Evolutionary conservation across 2,113 vertebrate genomes (phyloP).

Genomic region (Sardina pilchardus): DNA sequence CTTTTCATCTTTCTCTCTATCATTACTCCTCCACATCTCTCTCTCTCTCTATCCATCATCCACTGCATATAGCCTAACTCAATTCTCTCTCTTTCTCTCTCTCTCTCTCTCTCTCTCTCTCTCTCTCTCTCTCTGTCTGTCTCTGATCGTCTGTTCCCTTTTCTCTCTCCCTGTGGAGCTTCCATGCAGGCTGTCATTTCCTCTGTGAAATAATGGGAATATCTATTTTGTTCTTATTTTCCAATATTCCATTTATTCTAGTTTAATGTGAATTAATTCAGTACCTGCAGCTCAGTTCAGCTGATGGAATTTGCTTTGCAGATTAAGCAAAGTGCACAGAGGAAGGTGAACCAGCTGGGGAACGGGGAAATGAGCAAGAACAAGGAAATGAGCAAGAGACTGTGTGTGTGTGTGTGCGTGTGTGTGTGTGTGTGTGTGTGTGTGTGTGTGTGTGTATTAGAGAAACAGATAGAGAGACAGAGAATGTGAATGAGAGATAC

Average conservation of each 20-base stretch:
- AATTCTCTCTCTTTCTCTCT: too few relatives aligned
- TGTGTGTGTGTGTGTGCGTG: conserved; percentile 12
- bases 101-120: too few relatives aligned
- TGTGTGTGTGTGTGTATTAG: not conserved
- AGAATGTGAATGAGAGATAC: too few relatives aligned
- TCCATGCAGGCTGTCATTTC: not conserved
- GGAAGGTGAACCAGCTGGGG: not conserved
- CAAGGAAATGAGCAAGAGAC: too few relatives aligned
- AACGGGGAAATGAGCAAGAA: not conserved
- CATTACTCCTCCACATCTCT: too few relatives aligned
- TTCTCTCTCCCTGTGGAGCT: too few relatives aligned
- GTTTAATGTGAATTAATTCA: not conserved
- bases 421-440: conserved; percentile 10
- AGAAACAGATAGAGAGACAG: not conserved
- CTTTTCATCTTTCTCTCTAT: too few relatives aligned
- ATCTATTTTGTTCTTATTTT: too few relatives aligned
- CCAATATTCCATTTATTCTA: not conserved
- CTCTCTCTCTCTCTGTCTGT: too few relatives aligned
- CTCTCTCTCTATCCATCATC: too few relatives aligned
- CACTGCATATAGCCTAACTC: too few relatives aligned
- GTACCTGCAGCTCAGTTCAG: not conserved
- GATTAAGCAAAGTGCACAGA: not conserved
- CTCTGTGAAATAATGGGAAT: not conserved
- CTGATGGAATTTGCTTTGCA: not conserved
- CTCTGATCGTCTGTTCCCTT: too few relatives aligned